Evolutionary conservation across 2,113 vertebrate genomes (phyloP), one percentile per base, ranked within the genome.

Genomic region (Lepisosteus oculatus): DNA sequence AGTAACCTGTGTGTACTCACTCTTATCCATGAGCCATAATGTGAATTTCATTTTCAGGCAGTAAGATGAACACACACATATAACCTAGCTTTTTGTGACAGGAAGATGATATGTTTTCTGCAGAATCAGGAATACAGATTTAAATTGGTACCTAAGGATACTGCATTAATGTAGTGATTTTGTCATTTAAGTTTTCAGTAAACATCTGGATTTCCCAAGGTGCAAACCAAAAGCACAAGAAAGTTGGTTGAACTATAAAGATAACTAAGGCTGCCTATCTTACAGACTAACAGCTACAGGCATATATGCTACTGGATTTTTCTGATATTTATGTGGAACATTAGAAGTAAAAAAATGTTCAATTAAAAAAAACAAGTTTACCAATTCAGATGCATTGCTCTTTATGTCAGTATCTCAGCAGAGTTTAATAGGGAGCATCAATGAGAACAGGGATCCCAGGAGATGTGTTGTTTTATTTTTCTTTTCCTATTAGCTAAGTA

Each of bases 401-500:
- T 51, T 51, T 51, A 9, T 51, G 47, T 51, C 47, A 51, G 47
- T 51, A 51, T 51, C 47, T 51, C 47, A 6, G 47, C 64, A 66
- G 43, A 43, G 11, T 66, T 66, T 66, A 66, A 66, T 45, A 14
- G 41, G 72, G 79, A 78, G 71, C 70, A 75, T 66, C 64, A 65
- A 66, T 0, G 42, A 47, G 64, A 14, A 66, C 43, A 14, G 6
- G 14, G 8, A 7, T 66, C 43, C 12, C 14, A 66, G 8, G 13
- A 66, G 11, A 15, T 2, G n/a, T 66, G 13, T 66, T 66, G 45
- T 43, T 47, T 66, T 47, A 66, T 66, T 69, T 51, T 51, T 51
- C 17, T 61, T 70, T 13, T 47, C 54, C 74, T 63, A 79, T 80
- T 73, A 74, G 69, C 77, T 43, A 76, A 65, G 44, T 65, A 42